These are phyloP conservation scores for Pelobates cultripes DNA, from an alignment of 2,797 vertebrate species.

Conservation along the genomic window DNA sequence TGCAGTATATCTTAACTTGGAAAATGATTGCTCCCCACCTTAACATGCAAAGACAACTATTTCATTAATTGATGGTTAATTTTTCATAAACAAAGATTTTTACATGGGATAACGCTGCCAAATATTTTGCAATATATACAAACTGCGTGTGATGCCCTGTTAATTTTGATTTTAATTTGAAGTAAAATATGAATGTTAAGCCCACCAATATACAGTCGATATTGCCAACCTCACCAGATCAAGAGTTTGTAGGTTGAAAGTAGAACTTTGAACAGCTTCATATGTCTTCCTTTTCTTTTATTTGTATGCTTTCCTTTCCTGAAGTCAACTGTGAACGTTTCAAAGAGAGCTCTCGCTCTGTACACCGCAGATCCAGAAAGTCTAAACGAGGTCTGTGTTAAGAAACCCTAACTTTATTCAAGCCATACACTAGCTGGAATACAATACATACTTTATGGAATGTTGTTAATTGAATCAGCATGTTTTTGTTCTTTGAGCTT, in stretches of 20 bases:
- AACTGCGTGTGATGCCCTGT: background rate
- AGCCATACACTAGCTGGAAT: slow-evolving; percentile 54
- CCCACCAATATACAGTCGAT: background rate
- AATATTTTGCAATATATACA: background rate
- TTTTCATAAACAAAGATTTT: background rate
- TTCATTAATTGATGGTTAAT: too few relatives aligned
- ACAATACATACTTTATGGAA: slow-evolving; percentile 51
- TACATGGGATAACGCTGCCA: background rate
- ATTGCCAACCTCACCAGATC: slow-evolving; percentile 55
- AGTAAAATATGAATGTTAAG: too few relatives aligned
- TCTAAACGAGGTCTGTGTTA: slow-evolving; percentile 86
- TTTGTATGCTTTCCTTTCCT: slow-evolving; percentile 73
- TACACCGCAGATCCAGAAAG: slow-evolving; percentile 87
- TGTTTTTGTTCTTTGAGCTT: slow-evolving; percentile 58
- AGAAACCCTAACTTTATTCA: slow-evolving; percentile 58
- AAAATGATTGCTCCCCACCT: background rate
- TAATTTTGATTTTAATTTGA: too few relatives aligned
- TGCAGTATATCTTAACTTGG: background rate
- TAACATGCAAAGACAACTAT: background rate
- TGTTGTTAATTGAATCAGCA: slow-evolving; percentile 57
- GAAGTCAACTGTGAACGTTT: slow-evolving; percentile 84
- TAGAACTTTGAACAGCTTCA: slow-evolving; percentile 61
- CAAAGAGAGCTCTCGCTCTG: slow-evolving; percentile 80
- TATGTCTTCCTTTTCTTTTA: slow-evolving; percentile 63
- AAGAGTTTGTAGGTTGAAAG: slow-evolving; percentile 40